These are phyloP conservation scores for Phalera bucephala DNA, from an alignment of 2,888 invertebrate species.

Conservation along the genomic window DNA sequence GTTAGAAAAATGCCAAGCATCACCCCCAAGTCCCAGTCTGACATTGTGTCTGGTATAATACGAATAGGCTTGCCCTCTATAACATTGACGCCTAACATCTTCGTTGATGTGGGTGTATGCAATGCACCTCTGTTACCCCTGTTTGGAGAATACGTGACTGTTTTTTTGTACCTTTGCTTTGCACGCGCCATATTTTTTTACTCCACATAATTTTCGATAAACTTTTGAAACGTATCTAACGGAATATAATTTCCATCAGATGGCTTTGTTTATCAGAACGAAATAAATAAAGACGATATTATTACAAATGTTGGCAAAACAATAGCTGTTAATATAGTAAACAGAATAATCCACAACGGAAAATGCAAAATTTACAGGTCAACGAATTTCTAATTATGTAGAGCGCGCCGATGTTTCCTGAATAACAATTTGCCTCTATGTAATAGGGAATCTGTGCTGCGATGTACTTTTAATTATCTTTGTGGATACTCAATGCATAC, in stretches of 20 bases:
- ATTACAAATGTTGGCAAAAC: constrained; percentile 37
- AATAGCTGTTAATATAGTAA: constrained; percentile 48
- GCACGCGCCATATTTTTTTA: too few relatives aligned
- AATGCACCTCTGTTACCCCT: too few relatives aligned
- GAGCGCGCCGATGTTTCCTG: constrained; percentile 40
- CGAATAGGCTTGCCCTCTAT: too few relatives aligned
- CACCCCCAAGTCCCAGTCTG: too few relatives aligned
- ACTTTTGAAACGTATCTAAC: neutral
- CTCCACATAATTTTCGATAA: too few relatives aligned
- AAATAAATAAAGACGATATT: constrained; percentile 40
- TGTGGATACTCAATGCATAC: neutral
- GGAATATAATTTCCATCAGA: neutral
- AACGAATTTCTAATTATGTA: constrained; percentile 54
- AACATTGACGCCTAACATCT: too few relatives aligned
- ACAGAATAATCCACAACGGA: constrained; percentile 40
- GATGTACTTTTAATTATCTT: neutral
- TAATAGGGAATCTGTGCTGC: neutral
- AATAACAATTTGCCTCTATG: constrained; percentile 33
- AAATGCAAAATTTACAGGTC: constrained; percentile 47
- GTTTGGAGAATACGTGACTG: too few relatives aligned
- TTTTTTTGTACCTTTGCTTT: too few relatives aligned
- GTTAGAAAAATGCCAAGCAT: too few relatives aligned
- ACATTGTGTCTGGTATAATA: too few relatives aligned
- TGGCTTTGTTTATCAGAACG: constrained; percentile 6
- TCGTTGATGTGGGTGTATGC: too few relatives aligned